A percentile compares a stretch with the other conserved stretches of the same genome.
phyloP scores from a whole-genome alignment of 2,888 invertebrate species.

The Hemistola chrysoprasaria region DNA sequence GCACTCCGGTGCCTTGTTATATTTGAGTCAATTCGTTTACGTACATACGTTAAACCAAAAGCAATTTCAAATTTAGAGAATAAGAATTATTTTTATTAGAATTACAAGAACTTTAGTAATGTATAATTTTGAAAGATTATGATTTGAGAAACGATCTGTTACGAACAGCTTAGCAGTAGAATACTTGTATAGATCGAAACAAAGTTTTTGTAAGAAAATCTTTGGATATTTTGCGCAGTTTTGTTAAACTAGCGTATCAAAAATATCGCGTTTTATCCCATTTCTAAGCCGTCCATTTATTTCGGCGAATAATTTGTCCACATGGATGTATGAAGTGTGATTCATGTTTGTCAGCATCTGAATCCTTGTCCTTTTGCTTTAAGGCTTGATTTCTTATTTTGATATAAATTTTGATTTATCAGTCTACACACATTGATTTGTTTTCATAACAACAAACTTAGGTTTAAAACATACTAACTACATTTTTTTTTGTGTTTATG shows the following conservation, averaged over 20 bases:
- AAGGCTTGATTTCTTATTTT: no score
- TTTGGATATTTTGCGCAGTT: conserved; percentile 4
- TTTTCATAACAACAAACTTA: no score
- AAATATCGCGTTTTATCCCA: conserved; percentile 27
- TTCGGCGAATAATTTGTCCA: conserved; percentile 50
- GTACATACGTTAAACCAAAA: conserved; percentile 57
- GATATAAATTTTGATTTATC: no score
- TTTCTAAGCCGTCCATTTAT: conserved; percentile 72
- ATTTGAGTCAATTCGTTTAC: conserved; percentile 68
- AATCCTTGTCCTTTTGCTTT: conserved; percentile 8
- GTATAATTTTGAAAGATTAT: conserved; percentile 15
- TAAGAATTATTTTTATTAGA: conserved; percentile 56
- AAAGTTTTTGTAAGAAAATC: conserved; percentile 15
- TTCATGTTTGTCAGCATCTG: conserved; percentile 1
- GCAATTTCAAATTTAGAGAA: conserved; percentile 63
- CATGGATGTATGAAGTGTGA: neutral
- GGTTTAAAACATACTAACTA: no score
- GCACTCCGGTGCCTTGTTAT: conserved; percentile 41
- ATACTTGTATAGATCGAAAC: conserved; percentile 35
- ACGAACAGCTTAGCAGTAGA: conserved; percentile 46
- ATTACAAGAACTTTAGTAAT: conserved; percentile 38
- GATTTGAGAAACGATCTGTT: conserved; percentile 37
- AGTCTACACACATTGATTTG: no score
- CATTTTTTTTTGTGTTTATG: no score
- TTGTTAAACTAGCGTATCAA: no score